These are phyloP conservation scores for Cossypha heuglini DNA, from an alignment of 2,797 vertebrate species.

Conservation along the genomic window DNA sequence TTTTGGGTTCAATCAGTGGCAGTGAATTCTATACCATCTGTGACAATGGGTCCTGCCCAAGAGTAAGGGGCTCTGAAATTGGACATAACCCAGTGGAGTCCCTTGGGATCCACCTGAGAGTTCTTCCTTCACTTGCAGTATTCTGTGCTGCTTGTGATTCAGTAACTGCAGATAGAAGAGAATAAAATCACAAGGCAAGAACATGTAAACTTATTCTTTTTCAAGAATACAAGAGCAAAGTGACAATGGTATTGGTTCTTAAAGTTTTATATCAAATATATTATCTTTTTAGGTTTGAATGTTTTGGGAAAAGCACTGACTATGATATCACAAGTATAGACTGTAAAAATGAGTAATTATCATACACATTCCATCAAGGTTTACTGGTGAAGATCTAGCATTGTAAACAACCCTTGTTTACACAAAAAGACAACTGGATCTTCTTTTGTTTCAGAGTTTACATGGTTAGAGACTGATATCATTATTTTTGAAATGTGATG, in stretches of 20 bases:
- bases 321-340: background rate
- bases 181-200: background rate
- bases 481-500: slow-evolving; percentile 17
- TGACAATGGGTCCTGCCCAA: background rate
- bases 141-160: background rate
- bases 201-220: background rate
- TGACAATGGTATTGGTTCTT: background rate
- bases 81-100: background rate
- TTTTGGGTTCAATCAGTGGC: background rate
- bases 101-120: background rate
- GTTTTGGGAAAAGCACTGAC: background rate
- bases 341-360: background rate
- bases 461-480: slow-evolving; percentile 8
- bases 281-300: background rate
- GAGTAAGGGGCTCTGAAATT: background rate
- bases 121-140: background rate
- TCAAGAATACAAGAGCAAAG: background rate
- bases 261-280: background rate
- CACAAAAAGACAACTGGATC: background rate
- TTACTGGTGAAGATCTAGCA: background rate
- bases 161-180: background rate
- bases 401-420: slow-evolving; percentile 12
- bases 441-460: slow-evolving; percentile 37
- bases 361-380: background rate
- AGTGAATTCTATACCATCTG: background rate